A percentile compares a stretch with the other conserved stretches of the same genome.
phyloP scores from a whole-genome alignment of 1,140 invertebrate genomes.

The Neomicropteryx cornuta region DNA sequence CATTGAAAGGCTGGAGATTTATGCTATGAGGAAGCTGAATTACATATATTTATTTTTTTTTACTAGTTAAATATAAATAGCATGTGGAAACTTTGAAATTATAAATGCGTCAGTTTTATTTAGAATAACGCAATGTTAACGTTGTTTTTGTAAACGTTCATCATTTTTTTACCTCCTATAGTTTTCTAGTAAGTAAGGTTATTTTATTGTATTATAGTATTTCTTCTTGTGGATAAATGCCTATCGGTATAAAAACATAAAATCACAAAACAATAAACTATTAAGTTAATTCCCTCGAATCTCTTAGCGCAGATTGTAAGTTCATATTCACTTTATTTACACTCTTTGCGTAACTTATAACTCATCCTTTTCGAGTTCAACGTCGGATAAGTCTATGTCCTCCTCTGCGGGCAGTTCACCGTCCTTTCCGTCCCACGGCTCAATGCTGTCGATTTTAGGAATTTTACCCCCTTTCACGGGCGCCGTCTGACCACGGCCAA shows the following conservation, averaged over 20 bases:
- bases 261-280: background rate
- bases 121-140: no score
- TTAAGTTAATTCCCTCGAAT: background rate
- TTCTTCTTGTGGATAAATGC: background rate
- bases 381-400: slow-evolving; percentile 86
- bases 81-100: no score
- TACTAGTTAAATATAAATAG: no score
- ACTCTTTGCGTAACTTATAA: slow-evolving; percentile 57
- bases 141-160: no score
- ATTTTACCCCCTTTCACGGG: slow-evolving; percentile 78
- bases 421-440: slow-evolving; percentile 96
- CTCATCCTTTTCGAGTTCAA: slow-evolving; percentile 81
- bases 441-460: slow-evolving; percentile 60
- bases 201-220: background rate
- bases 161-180: background rate
- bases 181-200: background rate
- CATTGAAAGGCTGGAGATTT: no score
- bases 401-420: slow-evolving; percentile 81
- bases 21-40: no score
- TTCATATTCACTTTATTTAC: no score
- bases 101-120: no score
- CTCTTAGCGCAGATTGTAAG: background rate
- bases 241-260: background rate
- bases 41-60: no score
- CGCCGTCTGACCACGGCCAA: slow-evolving; percentile 85